Percentiles rank a stretch among this genome's conserved stretches.
These are phyloP conservation scores for Pteropus alecto DNA, from an alignment of 2,113 vertebrate genomes.

Conservation along the genomic window DNA sequence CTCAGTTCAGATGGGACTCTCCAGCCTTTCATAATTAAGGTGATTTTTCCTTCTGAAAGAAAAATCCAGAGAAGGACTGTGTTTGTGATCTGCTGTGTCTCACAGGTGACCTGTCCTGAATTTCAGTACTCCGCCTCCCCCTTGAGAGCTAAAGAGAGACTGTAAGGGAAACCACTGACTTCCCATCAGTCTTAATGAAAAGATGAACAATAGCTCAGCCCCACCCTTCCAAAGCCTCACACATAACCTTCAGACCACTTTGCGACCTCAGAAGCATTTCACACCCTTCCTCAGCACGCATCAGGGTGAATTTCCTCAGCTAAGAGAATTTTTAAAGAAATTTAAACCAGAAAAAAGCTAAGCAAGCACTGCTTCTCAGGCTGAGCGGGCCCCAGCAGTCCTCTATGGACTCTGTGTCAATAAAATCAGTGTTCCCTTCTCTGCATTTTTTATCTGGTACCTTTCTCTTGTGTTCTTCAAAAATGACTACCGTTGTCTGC, in stretches of 20 bases:
- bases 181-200: neutral
- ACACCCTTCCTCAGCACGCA: neutral
- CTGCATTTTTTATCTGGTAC: neutral
- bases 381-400: neutral
- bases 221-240: neutral
- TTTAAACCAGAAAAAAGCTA: neutral
- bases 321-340: neutral
- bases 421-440: neutral
- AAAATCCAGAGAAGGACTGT: neutral
- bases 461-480: neutral
- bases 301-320: neutral
- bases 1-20: neutral
- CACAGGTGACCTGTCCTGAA: neutral
- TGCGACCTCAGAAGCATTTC: neutral
- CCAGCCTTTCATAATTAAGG: neutral
- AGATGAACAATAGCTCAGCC: neutral
- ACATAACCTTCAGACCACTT: neutral
- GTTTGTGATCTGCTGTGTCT: neutral
- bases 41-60: neutral
- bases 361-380: neutral
- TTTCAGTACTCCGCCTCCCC: neutral
- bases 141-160: neutral
- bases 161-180: neutral
- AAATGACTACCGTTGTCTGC: neutral
- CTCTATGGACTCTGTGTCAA: accelerated